Evolutionary conservation across 2,888 invertebrate genomes (phyloP).

Genomic region (Nudaria mundana): DNA sequence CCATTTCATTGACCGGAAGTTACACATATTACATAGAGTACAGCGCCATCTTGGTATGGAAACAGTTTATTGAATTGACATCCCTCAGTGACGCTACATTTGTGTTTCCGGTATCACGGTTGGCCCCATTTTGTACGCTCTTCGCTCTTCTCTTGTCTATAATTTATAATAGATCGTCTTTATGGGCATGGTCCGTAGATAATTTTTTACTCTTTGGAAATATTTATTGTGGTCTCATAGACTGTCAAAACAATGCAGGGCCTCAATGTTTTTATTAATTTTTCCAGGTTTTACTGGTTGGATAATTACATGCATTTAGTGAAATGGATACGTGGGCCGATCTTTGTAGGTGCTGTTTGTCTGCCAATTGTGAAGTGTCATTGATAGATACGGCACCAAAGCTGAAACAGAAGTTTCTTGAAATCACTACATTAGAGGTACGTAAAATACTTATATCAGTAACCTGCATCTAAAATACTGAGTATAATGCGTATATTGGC

Average conservation of each 20-base stretch:
- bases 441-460: slow-evolving; percentile 10
- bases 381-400: slow-evolving; percentile 58
- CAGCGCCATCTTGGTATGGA: slow-evolving; percentile 21
- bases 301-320: slow-evolving; percentile 53
- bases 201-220: slow-evolving; percentile 79
- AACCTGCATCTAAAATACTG: too few species aligned
- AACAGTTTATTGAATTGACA: slow-evolving; percentile 3
- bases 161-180: slow-evolving; percentile 74
- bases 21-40: not conserved
- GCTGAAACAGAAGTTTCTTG: slow-evolving; percentile 59
- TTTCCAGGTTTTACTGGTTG: slow-evolving; percentile 60
- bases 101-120: slow-evolving; percentile 20
- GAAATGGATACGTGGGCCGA: slow-evolving; percentile 73
- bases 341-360: slow-evolving; percentile 73
- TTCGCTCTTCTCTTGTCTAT: slow-evolving; percentile 74
- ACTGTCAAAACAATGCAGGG: slow-evolving; percentile 67
- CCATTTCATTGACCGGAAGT: slow-evolving; percentile 14
- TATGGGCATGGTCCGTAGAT: slow-evolving; percentile 80
- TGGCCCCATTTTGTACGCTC: slow-evolving; percentile 68
- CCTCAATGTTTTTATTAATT: slow-evolving; percentile 41
- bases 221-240: slow-evolving; percentile 60
- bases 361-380: slow-evolving; percentile 66
- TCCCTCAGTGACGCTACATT: slow-evolving; percentile 28
- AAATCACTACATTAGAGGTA: slow-evolving; percentile 70
- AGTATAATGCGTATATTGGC: too few species aligned